phyloP scores from a whole-genome alignment of 2,888 invertebrate species.

The Stegana nigrithorax region DNA sequence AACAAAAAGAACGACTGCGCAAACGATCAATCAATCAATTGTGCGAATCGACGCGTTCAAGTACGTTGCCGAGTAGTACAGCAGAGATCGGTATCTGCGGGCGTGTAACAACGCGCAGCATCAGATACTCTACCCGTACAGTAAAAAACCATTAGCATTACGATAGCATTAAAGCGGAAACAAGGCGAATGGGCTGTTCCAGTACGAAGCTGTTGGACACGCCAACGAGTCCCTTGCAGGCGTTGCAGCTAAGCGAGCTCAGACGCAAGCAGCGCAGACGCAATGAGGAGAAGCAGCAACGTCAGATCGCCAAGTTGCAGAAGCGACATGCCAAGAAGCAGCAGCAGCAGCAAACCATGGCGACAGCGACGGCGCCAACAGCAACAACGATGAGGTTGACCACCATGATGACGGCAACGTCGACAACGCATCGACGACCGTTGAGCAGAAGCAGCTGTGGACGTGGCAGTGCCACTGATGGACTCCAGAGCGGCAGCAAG shows the following conservation, averaged over 20 bases:
- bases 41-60: neutral
- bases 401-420: neutral
- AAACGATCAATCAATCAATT: neutral
- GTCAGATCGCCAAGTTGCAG: slow-evolving; percentile 54
- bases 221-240: slow-evolving; percentile 60
- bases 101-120: neutral
- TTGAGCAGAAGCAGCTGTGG: slow-evolving; percentile 15
- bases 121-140: slow-evolving; percentile 30
- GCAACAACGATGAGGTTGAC: slow-evolving; percentile 5
- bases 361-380: slow-evolving; percentile 23
- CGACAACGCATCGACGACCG: neutral
- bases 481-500: slow-evolving; percentile 48
- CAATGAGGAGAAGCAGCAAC: slow-evolving; percentile 56
- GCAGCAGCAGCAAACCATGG: too few species aligned
- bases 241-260: slow-evolving; percentile 46
- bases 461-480: slow-evolving; percentile 37
- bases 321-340: slow-evolving; percentile 55
- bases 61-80: neutral
- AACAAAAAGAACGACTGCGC: neutral
- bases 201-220: slow-evolving; percentile 53
- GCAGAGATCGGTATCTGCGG: neutral
- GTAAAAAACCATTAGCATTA: slow-evolving; percentile 14
- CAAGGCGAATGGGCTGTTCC: slow-evolving; percentile 57
- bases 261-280: slow-evolving; percentile 43
- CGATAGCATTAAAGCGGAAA: neutral